Evolutionary conservation across 2,888 invertebrate genomes (phyloP).

Genomic region (Adelognathus sp.): DNA sequence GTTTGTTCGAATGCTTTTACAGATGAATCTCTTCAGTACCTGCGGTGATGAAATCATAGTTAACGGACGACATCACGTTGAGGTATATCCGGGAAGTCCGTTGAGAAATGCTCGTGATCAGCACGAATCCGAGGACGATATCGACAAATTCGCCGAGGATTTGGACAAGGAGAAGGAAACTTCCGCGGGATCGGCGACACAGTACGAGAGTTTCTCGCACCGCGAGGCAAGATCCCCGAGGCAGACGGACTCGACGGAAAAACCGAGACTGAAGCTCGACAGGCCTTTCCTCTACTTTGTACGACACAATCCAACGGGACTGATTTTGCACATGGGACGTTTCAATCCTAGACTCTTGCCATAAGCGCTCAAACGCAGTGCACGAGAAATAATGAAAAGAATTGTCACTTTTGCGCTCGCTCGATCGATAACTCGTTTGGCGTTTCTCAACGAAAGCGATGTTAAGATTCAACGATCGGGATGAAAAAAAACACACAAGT

Average conservation of each 20-base stretch:
- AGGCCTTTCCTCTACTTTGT: slow-evolving; percentile 94
- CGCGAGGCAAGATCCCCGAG: slow-evolving; percentile 59
- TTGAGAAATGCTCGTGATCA: slow-evolving; percentile 72
- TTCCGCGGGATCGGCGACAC: neutral
- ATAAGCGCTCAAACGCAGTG: slow-evolving; percentile 78
- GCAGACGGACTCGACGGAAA: slow-evolving; percentile 80
- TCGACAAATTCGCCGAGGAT: slow-evolving; percentile 45
- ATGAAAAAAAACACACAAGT: slow-evolving; percentile 14
- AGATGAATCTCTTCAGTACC: slow-evolving; percentile 90
- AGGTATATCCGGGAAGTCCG: slow-evolving; percentile 90
- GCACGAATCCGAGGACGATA: slow-evolving; percentile 31
- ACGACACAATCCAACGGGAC: slow-evolving; percentile 94
- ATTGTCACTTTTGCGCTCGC: slow-evolving; percentile 5
- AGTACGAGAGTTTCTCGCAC: neutral
- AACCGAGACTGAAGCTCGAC: slow-evolving; percentile 90
- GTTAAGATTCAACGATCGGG: slow-evolving; percentile 5
- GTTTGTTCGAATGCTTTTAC: slow-evolving; percentile 45
- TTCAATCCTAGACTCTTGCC: slow-evolving; percentile 93
- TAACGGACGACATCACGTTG: slow-evolving; percentile 89
- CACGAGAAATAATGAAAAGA: slow-evolving; percentile 15
- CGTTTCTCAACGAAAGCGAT: no score
- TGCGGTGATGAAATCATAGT: slow-evolving; percentile 88
- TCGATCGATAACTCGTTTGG: slow-evolving; percentile 39
- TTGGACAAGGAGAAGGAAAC: slow-evolving; percentile 6
- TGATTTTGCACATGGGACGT: slow-evolving; percentile 93